Percentiles rank a stretch among this genome's conserved stretches.
Conservation (phyloP, 2,888 invertebrate species). For the Drosophila lacicola region DNA sequence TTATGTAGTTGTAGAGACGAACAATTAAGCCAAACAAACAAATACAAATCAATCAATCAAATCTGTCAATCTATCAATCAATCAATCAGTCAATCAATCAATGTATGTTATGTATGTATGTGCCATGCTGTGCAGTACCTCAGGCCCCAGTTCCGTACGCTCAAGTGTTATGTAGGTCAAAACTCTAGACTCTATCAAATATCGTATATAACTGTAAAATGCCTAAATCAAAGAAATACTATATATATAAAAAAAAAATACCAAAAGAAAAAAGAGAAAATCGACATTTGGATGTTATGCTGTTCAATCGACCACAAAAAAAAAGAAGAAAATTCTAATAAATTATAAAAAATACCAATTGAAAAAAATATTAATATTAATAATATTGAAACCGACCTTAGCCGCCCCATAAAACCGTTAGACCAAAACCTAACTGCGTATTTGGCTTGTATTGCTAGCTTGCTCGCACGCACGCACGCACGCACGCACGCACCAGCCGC, state of each 20-base stretch:
- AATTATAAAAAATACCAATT: slow-evolving; percentile 12
- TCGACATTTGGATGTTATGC: slow-evolving; percentile 85
- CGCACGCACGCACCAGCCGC: slow-evolving; percentile 42
- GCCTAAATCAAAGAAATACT: slow-evolving; percentile 20
- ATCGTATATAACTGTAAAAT: slow-evolving; percentile 20
- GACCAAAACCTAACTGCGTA: slow-evolving; percentile 29
- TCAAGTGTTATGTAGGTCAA: slow-evolving; percentile 41
- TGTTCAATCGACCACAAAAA: slow-evolving; percentile 76
- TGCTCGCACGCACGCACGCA: slow-evolving; percentile 59
- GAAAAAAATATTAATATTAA: slow-evolving; percentile 11
- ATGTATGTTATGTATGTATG: slow-evolving; percentile 69
- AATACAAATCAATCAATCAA: slow-evolving; percentile 3
- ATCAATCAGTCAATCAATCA: slow-evolving; percentile 22
- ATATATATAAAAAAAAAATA: slow-evolving; percentile 26
- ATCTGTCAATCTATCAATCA: slow-evolving; percentile 23
- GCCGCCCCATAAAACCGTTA: slow-evolving; percentile 39
- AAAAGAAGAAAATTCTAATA: slow-evolving; percentile 19
- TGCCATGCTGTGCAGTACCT: slow-evolving; percentile 86
- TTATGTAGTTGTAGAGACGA: slow-evolving; percentile 24
- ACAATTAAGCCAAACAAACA: slow-evolving; percentile 9
- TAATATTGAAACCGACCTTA: slow-evolving; percentile 37
- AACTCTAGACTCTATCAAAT: slow-evolving; percentile 18
- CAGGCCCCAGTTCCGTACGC: slow-evolving; percentile 73
- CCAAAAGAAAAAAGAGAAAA: slow-evolving; percentile 66
- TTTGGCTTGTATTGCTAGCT: slow-evolving; percentile 46